Base-by-base conservation (phyloP, 1,140 invertebrate species). In the Cephus cinctus region DNA sequence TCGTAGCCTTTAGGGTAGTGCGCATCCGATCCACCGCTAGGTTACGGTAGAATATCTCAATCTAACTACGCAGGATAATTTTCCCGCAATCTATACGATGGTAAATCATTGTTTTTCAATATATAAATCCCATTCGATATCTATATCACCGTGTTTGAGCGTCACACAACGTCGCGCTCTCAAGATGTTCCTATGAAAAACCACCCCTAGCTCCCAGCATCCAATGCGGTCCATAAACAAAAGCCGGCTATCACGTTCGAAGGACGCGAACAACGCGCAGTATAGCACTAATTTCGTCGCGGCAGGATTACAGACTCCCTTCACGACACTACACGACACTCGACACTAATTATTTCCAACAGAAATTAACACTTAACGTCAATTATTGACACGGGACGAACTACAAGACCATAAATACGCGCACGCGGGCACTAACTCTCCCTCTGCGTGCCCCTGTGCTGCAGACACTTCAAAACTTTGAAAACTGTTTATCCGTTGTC, bases 401-500 rank as follows among this genome's bases (percentile, higher is more conserved):
- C 59, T 52, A 61, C 45, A 42, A 45, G 16, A 52, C 45, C 34
- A n/a, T n/a, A 36, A 27, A 48, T 36, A 56, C 59, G 54, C 59
- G 58, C 47, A 49, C 47, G 45, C 50, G 56, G 54, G n/a, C 30
- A 46, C 25, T 12, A 15, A 34, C 35, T 52, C 44, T 40, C 56
- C 44, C 55, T 58, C 48, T 54, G 52, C 23, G 18, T 54, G 40
- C 44, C 52, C 54, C 15, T 12, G 22, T 49, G 50, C 19, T 45
- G 18, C 42, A 38, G 19, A 23, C 42, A 47, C 42, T 45, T 48
- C 41, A 48, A 57, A 52, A 59, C 59, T 57, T 55, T 59, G 43
- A 63, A 62, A 50, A 44, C 27, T 42, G 36, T 59, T 59, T 56
- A 43, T 48, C 34, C 48, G 47, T 41, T 27, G 47, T 57, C 58